Evolutionary conservation across 2,113 vertebrate genomes (phyloP).

Genomic region (Podarcis cretensis): DNA sequence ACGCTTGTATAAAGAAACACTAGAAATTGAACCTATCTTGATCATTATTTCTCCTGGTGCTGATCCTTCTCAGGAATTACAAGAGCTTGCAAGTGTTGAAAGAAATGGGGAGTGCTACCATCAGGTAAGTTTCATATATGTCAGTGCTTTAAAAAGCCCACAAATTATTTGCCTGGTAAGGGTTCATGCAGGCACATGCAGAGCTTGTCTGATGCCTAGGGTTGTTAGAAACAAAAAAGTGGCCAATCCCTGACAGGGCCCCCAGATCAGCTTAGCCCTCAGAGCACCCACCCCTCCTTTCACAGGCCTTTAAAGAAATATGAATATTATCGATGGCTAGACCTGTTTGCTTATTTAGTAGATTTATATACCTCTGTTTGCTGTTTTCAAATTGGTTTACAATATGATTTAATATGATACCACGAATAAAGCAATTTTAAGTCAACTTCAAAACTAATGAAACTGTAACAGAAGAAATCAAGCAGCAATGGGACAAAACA

Average conservation of each 20-base stretch:
- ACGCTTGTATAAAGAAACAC: constrained; percentile 88
- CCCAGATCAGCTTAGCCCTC: background rate
- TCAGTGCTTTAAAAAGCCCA: background rate
- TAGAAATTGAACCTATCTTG: constrained; percentile 91
- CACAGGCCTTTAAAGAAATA: background rate
- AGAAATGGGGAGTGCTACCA: constrained; percentile 87
- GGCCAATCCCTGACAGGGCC: too few species aligned
- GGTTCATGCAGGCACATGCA: background rate
- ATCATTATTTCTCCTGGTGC: constrained; percentile 97
- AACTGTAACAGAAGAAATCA: background rate
- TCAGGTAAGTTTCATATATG: constrained; percentile 77
- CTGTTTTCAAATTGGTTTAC: too few species aligned
- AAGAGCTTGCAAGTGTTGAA: constrained; percentile 88
- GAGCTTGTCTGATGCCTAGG: too few species aligned
- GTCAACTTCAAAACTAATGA: background rate
- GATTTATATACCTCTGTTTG: background rate
- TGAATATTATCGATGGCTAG: background rate
- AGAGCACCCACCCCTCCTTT: too few species aligned
- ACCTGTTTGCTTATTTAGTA: too few species aligned
- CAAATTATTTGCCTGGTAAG: background rate
- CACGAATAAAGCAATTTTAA: too few species aligned
- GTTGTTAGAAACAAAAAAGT: background rate
- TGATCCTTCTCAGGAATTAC: constrained; percentile 96
- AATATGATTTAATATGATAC: too few species aligned
- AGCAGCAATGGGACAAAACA: background rate